Conservation (phyloP, 2,888 invertebrate species). For the Dynastes grantii region DNA sequence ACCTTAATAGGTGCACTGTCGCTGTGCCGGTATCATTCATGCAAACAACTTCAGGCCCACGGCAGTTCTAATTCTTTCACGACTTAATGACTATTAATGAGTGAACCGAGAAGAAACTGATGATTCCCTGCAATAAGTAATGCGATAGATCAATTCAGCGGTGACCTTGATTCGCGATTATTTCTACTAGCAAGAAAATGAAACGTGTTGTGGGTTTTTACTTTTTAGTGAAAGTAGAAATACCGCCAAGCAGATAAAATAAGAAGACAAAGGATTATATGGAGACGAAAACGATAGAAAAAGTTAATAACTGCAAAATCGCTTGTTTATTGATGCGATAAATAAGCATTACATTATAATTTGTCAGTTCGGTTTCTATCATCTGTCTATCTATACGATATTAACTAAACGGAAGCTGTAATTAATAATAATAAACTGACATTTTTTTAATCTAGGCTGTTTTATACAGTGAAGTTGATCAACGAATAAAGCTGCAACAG, state of each 20-base stretch:
- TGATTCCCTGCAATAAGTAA: too few species aligned
- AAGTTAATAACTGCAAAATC: neutral
- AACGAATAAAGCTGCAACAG: too few species aligned
- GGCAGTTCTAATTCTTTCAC: too few species aligned
- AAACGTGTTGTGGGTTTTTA: constrained; percentile 5
- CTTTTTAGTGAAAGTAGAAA: constrained; percentile 19
- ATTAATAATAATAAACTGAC: too few species aligned
- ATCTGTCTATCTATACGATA: neutral
- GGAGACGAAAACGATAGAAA: neutral
- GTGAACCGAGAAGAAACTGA: too few species aligned
- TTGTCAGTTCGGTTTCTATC: constrained; percentile 1
- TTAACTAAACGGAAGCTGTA: too few species aligned
- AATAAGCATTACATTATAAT: constrained; percentile 7
- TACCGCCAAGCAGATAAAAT: neutral
- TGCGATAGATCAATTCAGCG: neutral
- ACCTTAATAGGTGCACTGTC: too few species aligned
- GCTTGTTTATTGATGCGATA: constrained; percentile 7
- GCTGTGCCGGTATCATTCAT: too few species aligned
- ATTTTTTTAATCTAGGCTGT: too few species aligned
- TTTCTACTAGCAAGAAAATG: constrained; percentile 4
- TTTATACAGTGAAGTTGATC: too few species aligned
- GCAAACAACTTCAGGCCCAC: too few species aligned
- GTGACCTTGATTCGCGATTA: constrained; percentile 13
- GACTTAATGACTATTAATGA: too few species aligned
- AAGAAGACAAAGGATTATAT: neutral